These are phyloP conservation scores for Charadrius vociferus DNA, from an alignment of 2,113 vertebrate species.

Conservation along the genomic window DNA sequence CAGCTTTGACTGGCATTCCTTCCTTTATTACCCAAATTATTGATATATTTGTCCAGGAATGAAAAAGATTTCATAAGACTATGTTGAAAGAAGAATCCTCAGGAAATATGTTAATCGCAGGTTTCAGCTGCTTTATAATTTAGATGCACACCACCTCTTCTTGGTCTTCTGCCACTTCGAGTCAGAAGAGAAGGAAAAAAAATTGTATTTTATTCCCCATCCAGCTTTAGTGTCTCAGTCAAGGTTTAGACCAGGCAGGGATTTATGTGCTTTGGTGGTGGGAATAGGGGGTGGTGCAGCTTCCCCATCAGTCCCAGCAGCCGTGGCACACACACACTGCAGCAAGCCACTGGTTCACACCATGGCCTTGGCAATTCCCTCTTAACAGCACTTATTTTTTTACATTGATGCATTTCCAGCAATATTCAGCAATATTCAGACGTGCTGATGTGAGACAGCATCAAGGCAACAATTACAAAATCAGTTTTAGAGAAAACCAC, in stretches of 20 bases:
- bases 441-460: background rate
- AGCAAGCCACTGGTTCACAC: background rate
- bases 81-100: background rate
- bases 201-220: background rate
- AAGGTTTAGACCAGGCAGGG: background rate
- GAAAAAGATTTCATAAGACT: background rate
- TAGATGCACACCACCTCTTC: background rate
- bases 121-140: background rate
- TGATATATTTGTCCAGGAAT: background rate
- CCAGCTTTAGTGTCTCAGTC: background rate
- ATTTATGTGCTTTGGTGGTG: background rate
- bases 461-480: background rate
- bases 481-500: background rate
- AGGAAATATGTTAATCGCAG: background rate
- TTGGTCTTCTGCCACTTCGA: background rate
- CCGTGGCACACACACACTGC: accelerated
- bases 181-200: background rate
- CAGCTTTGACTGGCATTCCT: background rate
- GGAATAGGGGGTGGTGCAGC: accelerated
- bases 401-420: background rate
- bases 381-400: background rate
- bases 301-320: background rate
- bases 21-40: background rate
- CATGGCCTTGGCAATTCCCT: background rate
- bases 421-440: background rate